Evolutionary conservation across 2,113 vertebrate genomes (phyloP).

Genomic region (Dicerorhinus sumatrensis): DNA sequence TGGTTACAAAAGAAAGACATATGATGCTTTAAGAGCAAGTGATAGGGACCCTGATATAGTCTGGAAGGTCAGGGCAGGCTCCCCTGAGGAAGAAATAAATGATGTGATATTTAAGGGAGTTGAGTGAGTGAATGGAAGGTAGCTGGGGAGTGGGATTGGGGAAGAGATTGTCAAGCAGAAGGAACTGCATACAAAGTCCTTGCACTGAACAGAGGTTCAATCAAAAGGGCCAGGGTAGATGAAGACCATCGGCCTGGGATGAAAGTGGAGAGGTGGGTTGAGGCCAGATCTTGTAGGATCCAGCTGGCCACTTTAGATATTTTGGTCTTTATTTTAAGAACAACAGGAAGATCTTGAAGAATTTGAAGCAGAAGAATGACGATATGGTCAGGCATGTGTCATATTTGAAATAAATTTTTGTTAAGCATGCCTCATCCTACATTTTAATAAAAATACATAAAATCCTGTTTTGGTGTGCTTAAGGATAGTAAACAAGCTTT

Average conservation of each 20-base stretch:
- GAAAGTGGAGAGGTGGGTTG: neutral
- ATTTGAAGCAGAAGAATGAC: neutral
- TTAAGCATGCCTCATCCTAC: neutral
- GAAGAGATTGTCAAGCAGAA: neutral
- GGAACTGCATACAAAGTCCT: neutral
- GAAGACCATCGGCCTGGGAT: neutral
- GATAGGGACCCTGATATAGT: neutral
- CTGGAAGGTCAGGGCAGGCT: neutral
- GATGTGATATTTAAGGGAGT: neutral
- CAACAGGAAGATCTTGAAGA: neutral
- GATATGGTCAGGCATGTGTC: neutral
- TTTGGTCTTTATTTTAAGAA: neutral
- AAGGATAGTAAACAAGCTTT: neutral
- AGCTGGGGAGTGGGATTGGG: accelerated
- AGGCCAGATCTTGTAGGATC: neutral
- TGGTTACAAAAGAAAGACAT: neutral
- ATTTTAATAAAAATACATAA: slow-evolving; percentile 26
- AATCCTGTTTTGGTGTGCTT: neutral
- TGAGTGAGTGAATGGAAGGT: neutral
- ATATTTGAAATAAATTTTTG: neutral
- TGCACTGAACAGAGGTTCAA: neutral
- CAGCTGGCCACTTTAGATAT: neutral
- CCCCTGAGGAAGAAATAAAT: neutral
- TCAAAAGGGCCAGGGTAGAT: neutral
- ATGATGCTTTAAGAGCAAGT: neutral